phyloP scores from a whole-genome alignment of 2,888 invertebrate species.

The Ditula angustiorana region DNA sequence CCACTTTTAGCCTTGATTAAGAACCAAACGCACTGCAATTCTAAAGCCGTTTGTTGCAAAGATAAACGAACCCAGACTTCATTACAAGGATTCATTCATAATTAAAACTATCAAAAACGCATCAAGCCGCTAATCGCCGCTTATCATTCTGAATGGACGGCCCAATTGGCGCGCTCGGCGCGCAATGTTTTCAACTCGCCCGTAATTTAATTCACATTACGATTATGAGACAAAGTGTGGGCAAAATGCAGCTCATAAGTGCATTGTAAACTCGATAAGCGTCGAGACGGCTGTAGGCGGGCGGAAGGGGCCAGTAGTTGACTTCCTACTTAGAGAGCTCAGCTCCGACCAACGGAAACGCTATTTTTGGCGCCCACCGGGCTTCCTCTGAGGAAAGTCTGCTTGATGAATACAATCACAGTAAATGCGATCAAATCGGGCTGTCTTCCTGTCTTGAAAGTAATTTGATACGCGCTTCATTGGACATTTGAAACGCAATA shows the following conservation, averaged over 20 bases:
- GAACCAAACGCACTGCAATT: neutral
- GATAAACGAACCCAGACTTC: neutral
- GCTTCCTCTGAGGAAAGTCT: conserved; percentile 83
- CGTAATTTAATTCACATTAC: conserved; percentile 76
- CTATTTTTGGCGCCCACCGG: conserved; percentile 84
- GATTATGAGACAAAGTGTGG: conserved; percentile 77
- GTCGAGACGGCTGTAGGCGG: conserved; percentile 81
- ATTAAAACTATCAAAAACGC: conserved; percentile 9
- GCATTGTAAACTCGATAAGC: conserved; percentile 82
- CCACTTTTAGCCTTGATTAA: neutral
- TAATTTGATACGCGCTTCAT: conserved; percentile 41
- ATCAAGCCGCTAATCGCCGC: conserved; percentile 23
- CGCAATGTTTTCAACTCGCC: conserved; percentile 61
- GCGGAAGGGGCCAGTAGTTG: conserved; percentile 78
- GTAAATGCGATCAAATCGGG: conserved; percentile 52
- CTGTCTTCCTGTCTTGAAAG: conserved; percentile 47
- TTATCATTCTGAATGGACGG: conserved; percentile 32
- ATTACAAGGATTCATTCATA: conserved; percentile 13
- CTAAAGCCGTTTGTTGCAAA: neutral
- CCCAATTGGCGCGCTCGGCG: conserved; percentile 30
- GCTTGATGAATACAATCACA: conserved; percentile 63
- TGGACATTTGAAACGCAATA: conserved; percentile 6
- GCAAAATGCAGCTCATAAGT: conserved; percentile 78
- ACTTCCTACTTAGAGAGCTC: conserved; percentile 82
- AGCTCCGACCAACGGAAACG: conserved; percentile 73